Conservation (phyloP, 2,113 vertebrate genomes). For the Garra rufa region DNA sequence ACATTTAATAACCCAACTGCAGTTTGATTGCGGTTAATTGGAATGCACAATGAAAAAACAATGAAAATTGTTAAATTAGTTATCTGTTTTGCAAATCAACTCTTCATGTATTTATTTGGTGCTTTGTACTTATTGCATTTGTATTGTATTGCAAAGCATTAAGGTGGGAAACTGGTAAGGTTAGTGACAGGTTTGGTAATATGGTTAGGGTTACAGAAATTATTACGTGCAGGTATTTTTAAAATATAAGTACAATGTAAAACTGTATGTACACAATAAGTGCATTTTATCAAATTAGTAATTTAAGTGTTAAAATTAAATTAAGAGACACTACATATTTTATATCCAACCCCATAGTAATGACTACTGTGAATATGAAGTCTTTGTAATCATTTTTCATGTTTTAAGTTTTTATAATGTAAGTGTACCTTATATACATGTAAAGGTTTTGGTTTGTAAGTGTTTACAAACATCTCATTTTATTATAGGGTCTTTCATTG, state of each 20-base stretch:
- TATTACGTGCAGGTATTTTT: neutral
- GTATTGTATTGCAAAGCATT: neutral
- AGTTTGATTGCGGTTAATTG: too few relatives aligned
- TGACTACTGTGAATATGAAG: neutral
- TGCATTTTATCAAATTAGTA: neutral
- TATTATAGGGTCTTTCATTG: neutral
- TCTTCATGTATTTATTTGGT: neutral
- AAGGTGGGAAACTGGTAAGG: neutral
- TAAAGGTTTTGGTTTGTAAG: neutral
- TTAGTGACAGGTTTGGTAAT: neutral
- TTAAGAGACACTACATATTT: neutral
- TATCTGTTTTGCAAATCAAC: too few relatives aligned
- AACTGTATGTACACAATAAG: neutral
- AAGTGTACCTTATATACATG: neutral
- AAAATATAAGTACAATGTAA: neutral
- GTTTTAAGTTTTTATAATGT: neutral
- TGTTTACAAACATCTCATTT: neutral
- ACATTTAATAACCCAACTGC: too few relatives aligned
- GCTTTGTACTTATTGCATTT: neutral
- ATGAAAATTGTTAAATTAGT: too few relatives aligned
- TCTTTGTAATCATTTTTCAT: neutral
- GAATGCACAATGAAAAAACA: too few relatives aligned
- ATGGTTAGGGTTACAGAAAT: neutral
- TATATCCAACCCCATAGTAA: neutral
- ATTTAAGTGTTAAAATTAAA: neutral